Evolutionary conservation across 2,888 invertebrate genomes (phyloP), one percentile per base, ranked within the genome.

Genomic region (Microdon myrmicae): DNA sequence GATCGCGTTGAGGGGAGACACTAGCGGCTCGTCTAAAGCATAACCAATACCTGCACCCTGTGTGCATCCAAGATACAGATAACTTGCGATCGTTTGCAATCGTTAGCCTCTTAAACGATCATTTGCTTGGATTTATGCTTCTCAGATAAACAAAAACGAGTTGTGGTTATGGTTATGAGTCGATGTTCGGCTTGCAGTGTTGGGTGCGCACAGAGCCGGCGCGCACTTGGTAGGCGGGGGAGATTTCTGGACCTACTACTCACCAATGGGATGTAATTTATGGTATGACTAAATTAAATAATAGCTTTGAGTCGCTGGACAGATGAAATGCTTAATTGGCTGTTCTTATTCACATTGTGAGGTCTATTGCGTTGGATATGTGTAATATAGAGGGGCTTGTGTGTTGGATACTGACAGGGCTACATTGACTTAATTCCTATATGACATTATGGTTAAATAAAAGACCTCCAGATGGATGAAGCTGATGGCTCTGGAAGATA

Each of bases 91-190:
- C 10, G 19, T 25, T 23, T 26, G 22, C 43, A 31, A 35, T 54
- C 25, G 60, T 32, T 49, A 45, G 56, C 39, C 45, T n/a, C n/a
- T n/a, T 41, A 64, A 64, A 45, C 56, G 56, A 64, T 56, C 20
- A 51, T 45, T 64, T 41, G 56, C 37, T 35, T 31, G 39, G 56
- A 56, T 54, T 61, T 56, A 64, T 56, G 47, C 10, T 35, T 8
- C 44, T 8, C 23, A n/a, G n/a, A 43, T 16, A 44, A 44, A 29
- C 17, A 49, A 23, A 56, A 44, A 43, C 48, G 54, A 54, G 48
- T 59, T 48, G 59, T 44, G 59, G 66, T 59, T 59, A 66, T 53
- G 64, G 64, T 59, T 59, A 66, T 66, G 71, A 70, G 68, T 70
- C 70, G 70, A 49, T 44, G 59, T 47, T 51, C 39, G 45, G 37